These are phyloP conservation scores for Xanthostigma xanthostigma DNA, from an alignment of 2,888 invertebrate species.

Conservation along the genomic window DNA sequence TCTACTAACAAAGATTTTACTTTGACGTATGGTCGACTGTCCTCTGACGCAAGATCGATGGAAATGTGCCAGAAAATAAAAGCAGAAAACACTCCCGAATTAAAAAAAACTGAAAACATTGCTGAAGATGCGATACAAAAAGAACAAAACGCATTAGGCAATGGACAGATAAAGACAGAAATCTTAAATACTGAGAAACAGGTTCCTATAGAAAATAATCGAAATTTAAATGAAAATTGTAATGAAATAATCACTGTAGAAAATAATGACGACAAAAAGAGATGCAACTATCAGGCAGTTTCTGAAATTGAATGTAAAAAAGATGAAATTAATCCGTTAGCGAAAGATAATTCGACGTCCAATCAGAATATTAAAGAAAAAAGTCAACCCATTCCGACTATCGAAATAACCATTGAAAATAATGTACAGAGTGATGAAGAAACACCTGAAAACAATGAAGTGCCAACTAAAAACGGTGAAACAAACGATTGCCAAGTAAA, in stretches of 20 bases:
- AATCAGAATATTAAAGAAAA: too few relatives aligned
- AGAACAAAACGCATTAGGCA: conserved; percentile 33
- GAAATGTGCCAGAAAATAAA: too few relatives aligned
- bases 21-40: too few relatives aligned
- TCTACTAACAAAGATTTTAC: too few relatives aligned
- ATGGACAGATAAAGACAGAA: conserved; percentile 21
- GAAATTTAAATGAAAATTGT: conserved; percentile 2
- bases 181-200: conserved; percentile 15
- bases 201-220: conserved; percentile 4
- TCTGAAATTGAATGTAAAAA: neutral
- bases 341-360: neutral
- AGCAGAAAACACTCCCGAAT: neutral
- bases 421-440: too few relatives aligned
- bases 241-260: conserved; percentile 15
- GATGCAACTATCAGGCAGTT: conserved; percentile 23
- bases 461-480: too few relatives aligned
- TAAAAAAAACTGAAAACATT: conserved; percentile 3
- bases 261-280: conserved; percentile 29
- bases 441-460: too few relatives aligned
- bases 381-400: too few relatives aligned
- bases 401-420: too few relatives aligned
- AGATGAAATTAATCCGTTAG: neutral
- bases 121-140: conserved; percentile 22
- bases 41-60: too few relatives aligned
- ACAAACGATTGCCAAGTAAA: too few relatives aligned